Conservation (phyloP, 2,888 invertebrate genomes). For the Athalia cordata region DNA sequence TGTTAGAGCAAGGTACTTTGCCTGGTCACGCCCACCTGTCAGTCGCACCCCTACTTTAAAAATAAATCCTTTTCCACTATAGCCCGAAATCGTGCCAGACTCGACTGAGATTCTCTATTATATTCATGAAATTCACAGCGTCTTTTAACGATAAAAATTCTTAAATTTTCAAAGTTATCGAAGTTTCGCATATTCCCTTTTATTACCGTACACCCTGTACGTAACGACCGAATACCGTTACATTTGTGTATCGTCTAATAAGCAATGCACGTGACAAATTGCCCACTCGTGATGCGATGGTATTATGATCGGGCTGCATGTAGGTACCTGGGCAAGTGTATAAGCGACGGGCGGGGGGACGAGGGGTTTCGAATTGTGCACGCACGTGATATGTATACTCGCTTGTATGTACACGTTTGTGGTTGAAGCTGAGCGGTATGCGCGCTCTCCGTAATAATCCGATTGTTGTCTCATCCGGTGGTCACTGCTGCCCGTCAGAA, state of each 20-base stretch:
- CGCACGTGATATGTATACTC: constrained; percentile 28
- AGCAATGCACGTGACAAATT: constrained; percentile 72
- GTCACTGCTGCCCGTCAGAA: constrained; percentile 31
- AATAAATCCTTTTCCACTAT: constrained; percentile 21
- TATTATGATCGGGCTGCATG: constrained; percentile 60
- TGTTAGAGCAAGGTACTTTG: constrained; percentile 40
- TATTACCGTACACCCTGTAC: neutral
- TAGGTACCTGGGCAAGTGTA: neutral
- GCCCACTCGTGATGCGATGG: constrained; percentile 68
- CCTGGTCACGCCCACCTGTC: constrained; percentile 35
- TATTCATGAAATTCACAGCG: neutral
- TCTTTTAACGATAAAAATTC: too few species aligned
- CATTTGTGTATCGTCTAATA: constrained; percentile 68
- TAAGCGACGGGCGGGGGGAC: neutral
- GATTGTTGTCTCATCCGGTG: constrained; percentile 43
- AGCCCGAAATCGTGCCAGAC: neutral
- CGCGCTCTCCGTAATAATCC: constrained; percentile 39
- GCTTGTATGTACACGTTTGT: constrained; percentile 30
- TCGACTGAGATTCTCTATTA: neutral
- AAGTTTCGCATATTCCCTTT: neutral
- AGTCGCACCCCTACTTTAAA: constrained; percentile 39
- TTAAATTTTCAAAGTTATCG: neutral
- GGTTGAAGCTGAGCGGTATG: constrained; percentile 24
- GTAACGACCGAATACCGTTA: constrained; percentile 1
- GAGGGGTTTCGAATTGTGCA: neutral